Percentiles rank a stretch among this genome's conserved stretches.
Conservation (phyloP, 2,888 invertebrate species). For the Microchrysa polita region DNA sequence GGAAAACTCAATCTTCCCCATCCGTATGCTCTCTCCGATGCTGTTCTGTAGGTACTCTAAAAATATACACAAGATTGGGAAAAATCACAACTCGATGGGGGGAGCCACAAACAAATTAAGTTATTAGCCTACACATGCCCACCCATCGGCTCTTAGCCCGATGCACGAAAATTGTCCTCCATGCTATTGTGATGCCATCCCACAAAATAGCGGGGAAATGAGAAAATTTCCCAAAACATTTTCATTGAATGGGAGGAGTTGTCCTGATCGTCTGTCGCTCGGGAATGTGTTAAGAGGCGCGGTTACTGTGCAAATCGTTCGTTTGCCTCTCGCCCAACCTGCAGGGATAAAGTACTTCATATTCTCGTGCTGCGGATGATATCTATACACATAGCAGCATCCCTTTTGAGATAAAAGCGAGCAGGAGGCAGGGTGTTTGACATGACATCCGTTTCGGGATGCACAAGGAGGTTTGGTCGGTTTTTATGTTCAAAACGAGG, state of each 20-base stretch:
- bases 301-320: conserved; percentile 49
- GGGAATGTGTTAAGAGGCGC: conserved; percentile 44
- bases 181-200: too few relatives aligned
- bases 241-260: conserved; percentile 37
- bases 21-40: neutral
- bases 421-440: conserved; percentile 27
- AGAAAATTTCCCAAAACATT: conserved; percentile 4
- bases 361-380: neutral
- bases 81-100: conserved; percentile 11
- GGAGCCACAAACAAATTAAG: conserved; percentile 36
- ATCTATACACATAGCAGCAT: conserved; percentile 24
- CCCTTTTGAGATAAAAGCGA: conserved; percentile 14
- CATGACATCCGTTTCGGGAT: neutral
- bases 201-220: conserved; percentile 16
- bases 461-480: conserved; percentile 8
- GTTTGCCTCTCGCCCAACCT: conserved; percentile 21
- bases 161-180: neutral
- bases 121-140: conserved; percentile 28
- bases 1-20: neutral
- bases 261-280: conserved; percentile 10
- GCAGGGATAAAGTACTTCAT: conserved; percentile 37
- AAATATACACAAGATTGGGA: conserved; percentile 22
- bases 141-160: neutral
- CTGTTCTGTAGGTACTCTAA: conserved; percentile 21
- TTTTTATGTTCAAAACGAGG: conserved; percentile 2